Evolutionary conservation across 2,113 vertebrate genomes (phyloP).

Genomic region (Anguilla rostrata): DNA sequence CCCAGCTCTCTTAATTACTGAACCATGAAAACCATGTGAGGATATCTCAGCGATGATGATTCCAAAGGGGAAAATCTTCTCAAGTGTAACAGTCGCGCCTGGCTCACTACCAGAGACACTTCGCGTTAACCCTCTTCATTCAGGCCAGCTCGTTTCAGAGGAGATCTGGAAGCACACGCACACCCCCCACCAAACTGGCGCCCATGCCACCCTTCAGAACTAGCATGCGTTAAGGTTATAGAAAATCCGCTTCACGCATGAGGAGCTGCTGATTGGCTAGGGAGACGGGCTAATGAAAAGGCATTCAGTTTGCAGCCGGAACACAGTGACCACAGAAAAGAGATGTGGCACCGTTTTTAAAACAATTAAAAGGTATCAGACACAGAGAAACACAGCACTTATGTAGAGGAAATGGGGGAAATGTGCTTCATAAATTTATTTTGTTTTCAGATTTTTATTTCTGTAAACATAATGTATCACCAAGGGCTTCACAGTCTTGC

Average conservation of each 20-base stretch:
- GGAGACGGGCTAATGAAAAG: not conserved
- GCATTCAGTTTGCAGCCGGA: not conserved
- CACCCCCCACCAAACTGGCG: not conserved
- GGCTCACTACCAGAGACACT: conserved; percentile 50
- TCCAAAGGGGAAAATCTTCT: not conserved
- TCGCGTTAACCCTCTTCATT: conserved; percentile 59
- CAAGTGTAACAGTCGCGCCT: conserved; percentile 24
- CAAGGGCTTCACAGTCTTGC: too few relatives aligned
- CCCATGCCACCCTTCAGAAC: not conserved
- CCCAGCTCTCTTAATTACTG: not conserved
- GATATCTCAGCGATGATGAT: not conserved
- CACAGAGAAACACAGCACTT: not conserved
- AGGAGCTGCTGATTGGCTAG: not conserved
- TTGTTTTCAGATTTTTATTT: too few relatives aligned
- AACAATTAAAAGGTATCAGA: not conserved
- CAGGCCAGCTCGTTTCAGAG: conserved; percentile 46
- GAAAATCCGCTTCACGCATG: not conserved
- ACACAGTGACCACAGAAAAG: not conserved
- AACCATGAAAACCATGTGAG: not conserved
- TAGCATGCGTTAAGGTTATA: not conserved
- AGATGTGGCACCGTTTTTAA: not conserved
- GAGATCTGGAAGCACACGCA: conserved; percentile 20
- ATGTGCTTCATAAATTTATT: too few relatives aligned
- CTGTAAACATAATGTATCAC: too few relatives aligned
- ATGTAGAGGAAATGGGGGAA: too few relatives aligned